Percentiles rank a stretch among this genome's conserved stretches.
Evolutionary conservation across 2,113 vertebrate species (phyloP).

Genomic region (Chiloscyllium plagiosum): DNA sequence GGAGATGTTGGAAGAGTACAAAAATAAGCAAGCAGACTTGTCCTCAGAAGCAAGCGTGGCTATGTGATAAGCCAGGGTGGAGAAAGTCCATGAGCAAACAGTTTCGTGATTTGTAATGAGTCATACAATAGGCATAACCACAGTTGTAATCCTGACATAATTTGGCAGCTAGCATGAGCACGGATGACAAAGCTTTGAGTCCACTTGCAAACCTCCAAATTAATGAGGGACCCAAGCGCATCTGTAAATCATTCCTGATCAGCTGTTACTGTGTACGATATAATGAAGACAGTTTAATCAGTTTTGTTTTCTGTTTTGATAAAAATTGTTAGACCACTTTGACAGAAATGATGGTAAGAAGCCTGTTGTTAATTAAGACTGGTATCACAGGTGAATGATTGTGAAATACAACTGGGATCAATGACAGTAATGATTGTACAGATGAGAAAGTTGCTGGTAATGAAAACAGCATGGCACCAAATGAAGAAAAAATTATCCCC

Average conservation of each 20-base stretch:
- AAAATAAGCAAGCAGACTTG: background rate
- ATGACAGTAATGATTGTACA: background rate
- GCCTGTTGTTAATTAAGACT: background rate
- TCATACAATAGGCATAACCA: background rate
- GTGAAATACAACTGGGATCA: background rate
- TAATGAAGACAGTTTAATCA: constrained; percentile 5
- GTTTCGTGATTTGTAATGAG: background rate
- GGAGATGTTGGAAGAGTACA: background rate
- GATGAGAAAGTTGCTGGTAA: background rate
- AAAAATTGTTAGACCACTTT: background rate
- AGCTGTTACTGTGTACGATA: background rate
- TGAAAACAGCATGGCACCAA: background rate
- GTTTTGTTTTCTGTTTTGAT: background rate
- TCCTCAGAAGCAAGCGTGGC: background rate
- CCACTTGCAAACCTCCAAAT: background rate
- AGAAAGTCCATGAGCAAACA: background rate
- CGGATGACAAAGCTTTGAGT: background rate
- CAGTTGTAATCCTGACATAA: background rate
- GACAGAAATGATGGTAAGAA: background rate
- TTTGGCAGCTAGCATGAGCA: background rate
- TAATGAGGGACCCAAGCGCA: background rate
- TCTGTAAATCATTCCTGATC: constrained; percentile 14
- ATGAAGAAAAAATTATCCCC: background rate
- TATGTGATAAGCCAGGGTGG: background rate
- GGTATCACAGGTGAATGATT: background rate